Evolutionary conservation across 2,888 invertebrate genomes (phyloP).

Genomic region (Dorcus hopei): DNA sequence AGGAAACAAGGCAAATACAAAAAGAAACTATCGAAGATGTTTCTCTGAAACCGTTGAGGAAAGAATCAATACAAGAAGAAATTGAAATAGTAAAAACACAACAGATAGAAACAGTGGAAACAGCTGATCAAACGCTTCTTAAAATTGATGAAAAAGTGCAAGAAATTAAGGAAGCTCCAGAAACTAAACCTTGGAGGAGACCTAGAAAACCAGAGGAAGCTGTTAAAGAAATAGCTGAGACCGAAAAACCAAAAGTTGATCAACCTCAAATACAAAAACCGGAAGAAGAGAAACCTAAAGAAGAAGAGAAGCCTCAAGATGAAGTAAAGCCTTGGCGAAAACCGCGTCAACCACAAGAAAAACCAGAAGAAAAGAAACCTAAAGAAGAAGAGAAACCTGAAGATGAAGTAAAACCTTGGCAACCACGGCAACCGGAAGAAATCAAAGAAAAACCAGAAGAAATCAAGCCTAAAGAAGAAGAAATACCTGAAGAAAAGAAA

Average conservation of each 20-base stretch:
- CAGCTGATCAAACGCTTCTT: background rate
- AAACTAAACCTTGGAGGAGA: constrained; percentile 11
- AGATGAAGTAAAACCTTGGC: constrained; percentile 21
- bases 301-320: constrained; percentile 34
- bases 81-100: constrained; percentile 34
- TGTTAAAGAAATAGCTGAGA: constrained; percentile 31
- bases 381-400: constrained; percentile 36
- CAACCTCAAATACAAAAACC: constrained; percentile 21
- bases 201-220: constrained; percentile 49
- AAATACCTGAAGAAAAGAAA: constrained; percentile 13
- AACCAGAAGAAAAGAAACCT: constrained; percentile 28
- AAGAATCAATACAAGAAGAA: constrained; percentile 34
- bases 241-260: constrained; percentile 35
- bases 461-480: background rate
- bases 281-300: constrained; percentile 32
- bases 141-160: constrained; percentile 30
- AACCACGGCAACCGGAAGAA: constrained; percentile 8
- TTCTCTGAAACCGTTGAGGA: constrained; percentile 52
- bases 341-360: constrained; percentile 6
- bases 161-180: constrained; percentile 30
- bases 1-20: constrained; percentile 52
- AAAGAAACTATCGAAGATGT: constrained; percentile 52
- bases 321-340: constrained; percentile 26
- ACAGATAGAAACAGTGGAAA: constrained; percentile 1
- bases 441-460: background rate